A percentile compares a stretch with the other conserved stretches of the same genome.
Conservation (phyloP, 2,888 invertebrate genomes). For the Calameuta idolon region DNA sequence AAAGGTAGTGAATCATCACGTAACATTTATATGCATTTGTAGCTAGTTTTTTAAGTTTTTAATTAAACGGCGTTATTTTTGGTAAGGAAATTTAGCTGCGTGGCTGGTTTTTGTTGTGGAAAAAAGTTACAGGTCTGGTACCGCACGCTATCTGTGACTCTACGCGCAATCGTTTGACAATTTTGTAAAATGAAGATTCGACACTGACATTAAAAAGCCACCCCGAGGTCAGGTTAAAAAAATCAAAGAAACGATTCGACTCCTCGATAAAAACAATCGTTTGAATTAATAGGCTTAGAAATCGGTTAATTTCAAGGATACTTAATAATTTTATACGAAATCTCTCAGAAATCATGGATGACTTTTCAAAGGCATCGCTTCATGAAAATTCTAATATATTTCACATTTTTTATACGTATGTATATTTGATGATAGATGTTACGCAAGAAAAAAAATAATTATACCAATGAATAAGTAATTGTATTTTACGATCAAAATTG, state of each 20-base stretch:
- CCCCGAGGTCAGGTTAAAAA: background rate
- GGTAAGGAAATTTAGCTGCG: background rate
- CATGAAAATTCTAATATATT: background rate
- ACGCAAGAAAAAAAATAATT: background rate
- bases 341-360: background rate
- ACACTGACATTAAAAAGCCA: background rate
- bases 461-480: background rate
- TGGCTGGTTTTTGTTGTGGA: background rate
- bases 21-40: too few relatives aligned
- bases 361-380: background rate
- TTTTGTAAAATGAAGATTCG: background rate
- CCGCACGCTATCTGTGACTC: background rate
- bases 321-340: background rate
- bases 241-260: background rate
- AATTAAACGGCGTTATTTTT: too few relatives aligned
- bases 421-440: background rate
- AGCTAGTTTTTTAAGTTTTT: too few relatives aligned
- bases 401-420: background rate
- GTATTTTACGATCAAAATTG: background rate
- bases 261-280: background rate
- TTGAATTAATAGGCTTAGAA: background rate
- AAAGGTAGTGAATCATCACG: too few relatives aligned
- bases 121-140: background rate
- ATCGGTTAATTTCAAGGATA: background rate
- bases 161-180: background rate